Evolutionary conservation across 2,888 invertebrate species (phyloP).

Genomic region (Thymelicus lineola): DNA sequence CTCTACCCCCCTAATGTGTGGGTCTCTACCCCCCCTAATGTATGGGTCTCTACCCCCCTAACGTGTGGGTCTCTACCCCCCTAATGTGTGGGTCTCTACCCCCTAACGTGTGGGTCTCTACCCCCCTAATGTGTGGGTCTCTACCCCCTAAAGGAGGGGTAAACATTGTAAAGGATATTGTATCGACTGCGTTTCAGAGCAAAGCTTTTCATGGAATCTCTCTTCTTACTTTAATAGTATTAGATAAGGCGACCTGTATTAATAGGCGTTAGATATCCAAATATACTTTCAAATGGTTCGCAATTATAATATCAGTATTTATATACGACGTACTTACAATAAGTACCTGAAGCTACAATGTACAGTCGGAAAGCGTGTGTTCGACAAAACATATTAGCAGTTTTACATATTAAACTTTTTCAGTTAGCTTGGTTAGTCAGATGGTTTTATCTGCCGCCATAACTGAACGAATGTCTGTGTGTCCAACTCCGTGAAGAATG

Average conservation of each 20-base stretch:
- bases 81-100: too few relatives aligned
- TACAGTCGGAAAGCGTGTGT: slow-evolving; percentile 23
- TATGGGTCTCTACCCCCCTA: too few relatives aligned
- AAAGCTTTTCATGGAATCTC: slow-evolving; percentile 22
- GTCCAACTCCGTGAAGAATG: slow-evolving; percentile 6
- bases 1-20: too few relatives aligned
- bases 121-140: too few relatives aligned
- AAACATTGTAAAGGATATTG: neutral
- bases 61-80: too few relatives aligned
- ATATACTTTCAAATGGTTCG: slow-evolving; percentile 21
- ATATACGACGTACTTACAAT: slow-evolving; percentile 14
- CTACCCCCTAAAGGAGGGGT: too few relatives aligned
- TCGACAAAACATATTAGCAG: neutral
- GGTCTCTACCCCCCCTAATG: too few relatives aligned
- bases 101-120: too few relatives aligned
- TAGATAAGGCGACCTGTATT: slow-evolving; percentile 7
- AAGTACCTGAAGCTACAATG: slow-evolving; percentile 20
- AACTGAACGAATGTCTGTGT: neutral
- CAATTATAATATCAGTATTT: slow-evolving; percentile 9
- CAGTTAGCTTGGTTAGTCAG: neutral
- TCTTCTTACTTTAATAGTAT: slow-evolving; percentile 13
- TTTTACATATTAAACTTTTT: neutral
- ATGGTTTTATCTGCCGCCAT: slow-evolving; percentile 17
- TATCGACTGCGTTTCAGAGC: neutral
- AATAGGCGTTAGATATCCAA: slow-evolving; percentile 17